phyloP scores from a whole-genome alignment of 2,888 invertebrate species.

The Tupiocoris notatus region DNA sequence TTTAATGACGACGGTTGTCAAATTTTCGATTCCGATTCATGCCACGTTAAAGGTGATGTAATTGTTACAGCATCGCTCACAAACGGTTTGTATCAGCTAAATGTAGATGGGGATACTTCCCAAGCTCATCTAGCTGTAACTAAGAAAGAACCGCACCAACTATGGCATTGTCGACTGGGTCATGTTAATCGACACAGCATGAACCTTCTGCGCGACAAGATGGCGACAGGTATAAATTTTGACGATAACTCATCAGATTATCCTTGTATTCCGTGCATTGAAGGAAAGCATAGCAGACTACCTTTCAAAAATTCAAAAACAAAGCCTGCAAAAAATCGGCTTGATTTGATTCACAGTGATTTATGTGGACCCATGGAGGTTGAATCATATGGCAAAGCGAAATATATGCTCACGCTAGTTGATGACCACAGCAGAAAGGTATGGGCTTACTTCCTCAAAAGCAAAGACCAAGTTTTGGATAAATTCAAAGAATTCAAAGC shows the following conservation, averaged over 20 bases:
- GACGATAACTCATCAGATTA: background rate
- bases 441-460: slow-evolving; percentile 3
- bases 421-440: slow-evolving; percentile 16
- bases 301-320: slow-evolving; percentile 25
- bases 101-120: too few species aligned
- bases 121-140: too few species aligned
- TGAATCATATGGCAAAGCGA: slow-evolving; percentile 47
- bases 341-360: slow-evolving; percentile 44
- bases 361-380: slow-evolving; percentile 50
- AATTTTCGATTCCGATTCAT: too few species aligned
- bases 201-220: slow-evolving; percentile 19
- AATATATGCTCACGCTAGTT: slow-evolving; percentile 17
- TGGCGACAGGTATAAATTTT: slow-evolving; percentile 30
- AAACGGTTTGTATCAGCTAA: too few species aligned
- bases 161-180: slow-evolving; percentile 44
- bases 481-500: background rate
- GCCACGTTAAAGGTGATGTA: too few species aligned
- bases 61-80: too few species aligned
- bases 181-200: slow-evolving; percentile 36
- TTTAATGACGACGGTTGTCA: too few species aligned
- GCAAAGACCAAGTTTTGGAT: background rate
- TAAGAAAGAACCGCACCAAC: too few species aligned
- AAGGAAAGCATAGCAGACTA: slow-evolving; percentile 29
- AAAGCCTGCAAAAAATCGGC: slow-evolving; percentile 29
- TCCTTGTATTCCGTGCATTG: slow-evolving; percentile 31